Evolutionary conservation across 2,797 vertebrate genomes (phyloP).

Genomic region (Sylvilagus floridanus): DNA sequence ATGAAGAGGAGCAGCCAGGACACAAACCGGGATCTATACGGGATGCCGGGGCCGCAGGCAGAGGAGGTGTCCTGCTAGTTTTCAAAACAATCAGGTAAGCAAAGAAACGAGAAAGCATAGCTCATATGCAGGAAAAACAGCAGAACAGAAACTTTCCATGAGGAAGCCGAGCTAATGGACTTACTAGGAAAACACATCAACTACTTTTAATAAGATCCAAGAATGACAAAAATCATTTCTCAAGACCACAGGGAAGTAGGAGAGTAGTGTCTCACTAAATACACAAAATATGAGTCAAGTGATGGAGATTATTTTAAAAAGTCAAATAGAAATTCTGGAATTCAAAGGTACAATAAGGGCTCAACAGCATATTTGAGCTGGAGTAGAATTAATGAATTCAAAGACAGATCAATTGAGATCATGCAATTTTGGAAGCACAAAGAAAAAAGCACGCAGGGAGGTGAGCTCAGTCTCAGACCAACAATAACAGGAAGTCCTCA

Average conservation of each 20-base stretch:
- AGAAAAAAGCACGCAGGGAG: slow-evolving; percentile 22
- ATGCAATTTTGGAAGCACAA: background rate
- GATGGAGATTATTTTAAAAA: background rate
- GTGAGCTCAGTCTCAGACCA: background rate
- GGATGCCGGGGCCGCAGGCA: no score
- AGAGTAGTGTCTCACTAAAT: background rate
- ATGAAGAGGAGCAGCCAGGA: no score
- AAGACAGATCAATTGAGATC: background rate
- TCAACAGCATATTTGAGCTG: background rate
- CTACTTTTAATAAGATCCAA: background rate
- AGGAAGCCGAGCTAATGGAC: background rate
- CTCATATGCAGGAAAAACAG: background rate
- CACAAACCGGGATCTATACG: no score
- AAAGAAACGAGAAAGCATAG: background rate
- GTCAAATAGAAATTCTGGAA: background rate
- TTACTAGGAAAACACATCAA: background rate
- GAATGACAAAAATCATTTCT: background rate
- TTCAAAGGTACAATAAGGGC: background rate
- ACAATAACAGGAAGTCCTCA: background rate
- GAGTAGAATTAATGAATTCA: background rate
- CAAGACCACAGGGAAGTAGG: background rate
- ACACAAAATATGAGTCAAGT: background rate
- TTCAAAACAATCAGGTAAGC: background rate
- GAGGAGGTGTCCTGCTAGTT: background rate
- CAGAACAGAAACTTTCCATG: background rate